Conservation (phyloP, 1,140 invertebrate species). For the Drosophila lacertosa region DNA sequence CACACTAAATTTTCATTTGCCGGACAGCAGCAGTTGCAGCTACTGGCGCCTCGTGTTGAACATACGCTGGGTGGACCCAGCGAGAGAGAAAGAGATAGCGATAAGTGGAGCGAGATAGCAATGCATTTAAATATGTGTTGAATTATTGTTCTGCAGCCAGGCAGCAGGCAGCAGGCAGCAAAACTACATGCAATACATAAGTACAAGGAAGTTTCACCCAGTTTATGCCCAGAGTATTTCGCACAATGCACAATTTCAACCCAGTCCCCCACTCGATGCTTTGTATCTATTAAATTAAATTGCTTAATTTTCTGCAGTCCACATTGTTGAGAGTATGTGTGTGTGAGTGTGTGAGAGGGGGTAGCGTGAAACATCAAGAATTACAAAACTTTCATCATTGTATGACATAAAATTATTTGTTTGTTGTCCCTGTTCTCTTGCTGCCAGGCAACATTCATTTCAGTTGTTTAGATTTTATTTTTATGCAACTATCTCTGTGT, state of each 20-base stretch:
- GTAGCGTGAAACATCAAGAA: conserved; percentile 63
- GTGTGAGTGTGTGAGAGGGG: not conserved
- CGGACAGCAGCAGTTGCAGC: conserved; percentile 40
- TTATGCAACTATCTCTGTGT: conserved; percentile 30
- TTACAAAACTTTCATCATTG: conserved; percentile 80
- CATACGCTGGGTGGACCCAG: conserved; percentile 9
- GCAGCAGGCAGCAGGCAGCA: conserved; percentile 33
- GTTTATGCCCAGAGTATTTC: conserved; percentile 45
- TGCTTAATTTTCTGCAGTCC: conserved; percentile 77
- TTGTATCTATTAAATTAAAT: conserved; percentile 78
- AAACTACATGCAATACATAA: conserved; percentile 25
- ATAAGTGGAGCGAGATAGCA: conserved; percentile 2
- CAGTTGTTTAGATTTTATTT: conserved; percentile 79
- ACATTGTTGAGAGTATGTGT: conserved; percentile 18
- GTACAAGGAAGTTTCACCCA: conserved; percentile 54
- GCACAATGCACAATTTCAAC: conserved; percentile 48
- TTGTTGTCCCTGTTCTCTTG: conserved; percentile 44
- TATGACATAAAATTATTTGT: conserved; percentile 80
- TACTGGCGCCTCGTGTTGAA: conserved; percentile 35
- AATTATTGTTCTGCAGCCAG: conserved; percentile 71
- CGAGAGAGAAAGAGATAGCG: not conserved
- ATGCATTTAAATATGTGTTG: conserved; percentile 81
- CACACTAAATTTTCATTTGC: conserved; percentile 81
- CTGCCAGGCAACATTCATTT: conserved; percentile 72
- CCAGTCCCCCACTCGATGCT: conserved; percentile 19